Base-by-base conservation (phyloP, 2,888 invertebrate genomes). In the Clitarchus hookeri region DNA sequence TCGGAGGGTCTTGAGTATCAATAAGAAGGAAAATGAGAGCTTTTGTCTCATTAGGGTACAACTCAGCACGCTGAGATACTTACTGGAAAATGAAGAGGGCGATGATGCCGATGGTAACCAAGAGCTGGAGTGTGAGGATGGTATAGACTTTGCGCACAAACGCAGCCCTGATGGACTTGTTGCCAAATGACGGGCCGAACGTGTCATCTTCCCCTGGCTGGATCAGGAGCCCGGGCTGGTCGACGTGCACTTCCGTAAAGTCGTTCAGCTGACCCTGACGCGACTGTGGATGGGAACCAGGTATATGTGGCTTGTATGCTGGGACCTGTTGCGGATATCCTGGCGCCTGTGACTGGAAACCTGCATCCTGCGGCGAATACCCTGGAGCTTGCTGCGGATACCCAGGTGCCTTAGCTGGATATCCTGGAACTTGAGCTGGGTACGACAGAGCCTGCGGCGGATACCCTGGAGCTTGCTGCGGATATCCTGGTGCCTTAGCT, bases 141-240 rank as follows among this genome's bases (percentile, higher is more conserved):
- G 91, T 90, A 89, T 94, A 94, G 25, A 94, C 94, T 90, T 93
- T 94, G 90, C 92, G 90, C 12, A 92, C 88, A 86, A 92, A 92
- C 36, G 85, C 88, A 80, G 91, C 89, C 54, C 92, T 89, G 48
- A 92, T 88, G 25, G 77, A 77, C 36, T 82, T 80, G 78, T 87
- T 77, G 23, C 83, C 86, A 84, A 87, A 87, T 19, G 87, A 87
- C n/a, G 13, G 44, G 9, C 83, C 85, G 44, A 87, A 87, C 65
- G 16, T 65, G 23, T 23, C 65, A 23, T n/a, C 8, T n/a, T 65
- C 65, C 48, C 48, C 48, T 19, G 53, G 53, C 53, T 19, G 53
- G 53, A 53, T 19, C 3, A 65, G 8, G 13, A 2, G 0, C 8
- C 16, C n/a, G 65, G n/a, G 65, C n/a, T 19, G 65, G 65, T 65